Base-by-base conservation (phyloP, 1,140 invertebrate species). In the Subanguina moxae region DNA sequence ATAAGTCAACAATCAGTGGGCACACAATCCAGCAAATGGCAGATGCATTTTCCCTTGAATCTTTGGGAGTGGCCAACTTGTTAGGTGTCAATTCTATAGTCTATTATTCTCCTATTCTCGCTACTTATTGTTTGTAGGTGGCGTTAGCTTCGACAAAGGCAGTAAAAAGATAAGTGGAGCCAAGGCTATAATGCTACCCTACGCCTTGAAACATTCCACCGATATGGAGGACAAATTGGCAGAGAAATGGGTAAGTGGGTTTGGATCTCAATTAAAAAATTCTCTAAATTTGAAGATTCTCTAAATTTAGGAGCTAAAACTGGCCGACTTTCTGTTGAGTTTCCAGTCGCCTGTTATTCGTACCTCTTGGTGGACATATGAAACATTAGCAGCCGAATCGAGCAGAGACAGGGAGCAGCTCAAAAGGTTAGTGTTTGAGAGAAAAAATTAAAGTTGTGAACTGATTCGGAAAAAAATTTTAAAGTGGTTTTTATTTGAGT, bases 361-460 rank as follows among this genome's bases (percentile, higher is more conserved):
- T 61, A 73, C 78, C n/a, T 72, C 76, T 45, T 82, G 78, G 78
- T 80, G 78, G 78, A 80, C 78, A 15, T 80, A 80, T 64, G 78
- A 80, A 43, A 80, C 78, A 27, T 61, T 80, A 56, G 77, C 78
- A 8, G 64, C 77, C 23, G 78, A 80, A 64, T 78, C 78, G n/a
- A 76, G 74, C 11, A 63, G 77, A 42, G 78, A 80, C 64, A 32
- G 77, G 32, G 42, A 78, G 15, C 74, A 77, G 61, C 68, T 80
- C 1, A 75, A 76, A 27, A 68, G 59, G 72, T 80, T 3, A 38
- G 3, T 3, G 48, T 52, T 52, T 52, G 11, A 45, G 28, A 64
- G 30, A 15, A 70, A 11, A 19, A 67, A n/a, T 19, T 8, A 8
- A 19, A 43, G 21, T 19, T 23, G n/a, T n/a, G n/a, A n/a, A n/a